These are phyloP conservation scores for Corythornis leucogaster DNA, from an alignment of 2,797 vertebrate genomes.

Conservation along the genomic window DNA sequence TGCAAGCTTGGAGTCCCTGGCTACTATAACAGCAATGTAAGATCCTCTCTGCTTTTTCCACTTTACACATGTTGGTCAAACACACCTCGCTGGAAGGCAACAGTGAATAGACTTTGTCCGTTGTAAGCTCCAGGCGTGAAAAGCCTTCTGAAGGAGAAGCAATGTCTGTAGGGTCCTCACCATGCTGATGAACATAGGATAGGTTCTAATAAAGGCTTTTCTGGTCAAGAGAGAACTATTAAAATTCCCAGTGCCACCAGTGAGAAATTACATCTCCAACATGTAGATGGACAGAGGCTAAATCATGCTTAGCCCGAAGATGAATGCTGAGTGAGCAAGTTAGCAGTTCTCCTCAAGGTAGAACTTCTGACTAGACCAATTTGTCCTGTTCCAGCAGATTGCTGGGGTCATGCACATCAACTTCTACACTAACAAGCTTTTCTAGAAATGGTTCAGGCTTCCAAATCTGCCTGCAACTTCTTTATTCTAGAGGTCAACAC, in stretches of 20 bases:
- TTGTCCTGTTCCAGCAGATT: background rate
- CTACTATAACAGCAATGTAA: slow-evolving; percentile 77
- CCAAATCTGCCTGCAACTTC: background rate
- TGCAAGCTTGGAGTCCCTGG: slow-evolving; percentile 81
- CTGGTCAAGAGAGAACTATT: background rate
- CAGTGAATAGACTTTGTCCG: background rate
- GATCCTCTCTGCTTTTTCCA: background rate
- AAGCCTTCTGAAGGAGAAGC: background rate
- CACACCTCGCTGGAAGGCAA: background rate
- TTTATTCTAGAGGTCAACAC: background rate
- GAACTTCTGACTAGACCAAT: background rate
- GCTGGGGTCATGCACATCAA: background rate
- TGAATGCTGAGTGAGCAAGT: background rate
- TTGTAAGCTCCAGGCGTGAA: background rate
- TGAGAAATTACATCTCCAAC: background rate
- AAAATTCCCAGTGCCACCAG: background rate
- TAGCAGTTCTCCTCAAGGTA: background rate
- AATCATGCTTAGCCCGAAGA: background rate
- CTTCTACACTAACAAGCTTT: background rate
- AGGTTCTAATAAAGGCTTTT: background rate
- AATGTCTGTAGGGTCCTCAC: background rate
- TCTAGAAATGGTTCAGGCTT: background rate
- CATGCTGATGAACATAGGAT: background rate
- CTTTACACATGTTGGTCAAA: background rate
- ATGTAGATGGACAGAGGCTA: background rate